Percentiles rank a stretch among this genome's conserved stretches.
Conservation (phyloP, 2,113 vertebrate genomes). For the Isurus oxyrinchus region DNA sequence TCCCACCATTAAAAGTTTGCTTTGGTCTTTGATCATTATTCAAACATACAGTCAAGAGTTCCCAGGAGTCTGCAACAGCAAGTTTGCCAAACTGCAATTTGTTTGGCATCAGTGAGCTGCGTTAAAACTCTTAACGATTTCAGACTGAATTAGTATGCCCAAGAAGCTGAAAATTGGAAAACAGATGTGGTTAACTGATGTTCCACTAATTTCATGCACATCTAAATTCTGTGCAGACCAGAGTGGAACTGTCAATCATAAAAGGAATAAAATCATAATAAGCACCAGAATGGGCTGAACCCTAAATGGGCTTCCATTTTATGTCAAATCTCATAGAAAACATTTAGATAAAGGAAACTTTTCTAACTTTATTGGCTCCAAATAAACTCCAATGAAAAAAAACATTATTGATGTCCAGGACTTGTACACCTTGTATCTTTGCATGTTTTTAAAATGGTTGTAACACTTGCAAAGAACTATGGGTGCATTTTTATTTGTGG, state of each 20-base stretch:
- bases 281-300: background rate
- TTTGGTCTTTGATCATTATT: background rate
- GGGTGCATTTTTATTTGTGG: background rate
- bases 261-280: background rate
- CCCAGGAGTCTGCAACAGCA: background rate
- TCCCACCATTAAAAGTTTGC: background rate
- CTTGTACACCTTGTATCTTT: background rate
- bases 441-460: background rate
- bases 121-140: background rate
- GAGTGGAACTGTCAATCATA: background rate
- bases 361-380: background rate
- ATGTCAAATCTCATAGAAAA: background rate
- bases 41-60: background rate
- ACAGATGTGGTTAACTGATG: slow-evolving; percentile 10
- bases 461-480: background rate
- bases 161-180: background rate
- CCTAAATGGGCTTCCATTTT: background rate
- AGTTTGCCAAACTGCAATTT: slow-evolving; percentile 2
- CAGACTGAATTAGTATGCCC: background rate
- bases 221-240: background rate
- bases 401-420: background rate
- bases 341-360: background rate
- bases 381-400: background rate
- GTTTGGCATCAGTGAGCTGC: background rate
- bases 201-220: background rate